phyloP scores from a whole-genome alignment of 2,113 vertebrate species.

The Pelobates fuscus region DNA sequence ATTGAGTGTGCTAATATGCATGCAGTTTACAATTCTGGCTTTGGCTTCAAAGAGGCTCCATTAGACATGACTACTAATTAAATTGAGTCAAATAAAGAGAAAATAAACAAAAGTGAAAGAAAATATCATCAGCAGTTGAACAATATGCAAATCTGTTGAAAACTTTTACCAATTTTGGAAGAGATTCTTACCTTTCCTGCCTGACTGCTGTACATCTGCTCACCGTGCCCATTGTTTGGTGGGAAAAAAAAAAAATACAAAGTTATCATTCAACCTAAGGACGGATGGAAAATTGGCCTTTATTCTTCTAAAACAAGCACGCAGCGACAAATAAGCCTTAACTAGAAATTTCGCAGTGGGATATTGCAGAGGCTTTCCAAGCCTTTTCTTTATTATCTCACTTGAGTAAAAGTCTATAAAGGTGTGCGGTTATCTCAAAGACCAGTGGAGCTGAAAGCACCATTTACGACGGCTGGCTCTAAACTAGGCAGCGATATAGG shows the following conservation, averaged over 20 bases:
- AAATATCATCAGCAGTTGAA: neutral
- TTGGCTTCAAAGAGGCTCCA: constrained; percentile 1
- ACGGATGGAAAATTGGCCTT: neutral
- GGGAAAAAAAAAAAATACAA: too few species aligned
- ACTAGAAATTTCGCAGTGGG: neutral
- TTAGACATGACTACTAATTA: constrained; percentile 27
- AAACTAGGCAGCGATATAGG: constrained; percentile 10
- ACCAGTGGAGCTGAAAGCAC: constrained; percentile 33
- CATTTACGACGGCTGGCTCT: constrained; percentile 12
- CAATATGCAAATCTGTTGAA: neutral
- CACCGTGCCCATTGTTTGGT: neutral
- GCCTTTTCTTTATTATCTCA: constrained; percentile 2
- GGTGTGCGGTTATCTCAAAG: constrained; percentile 21
- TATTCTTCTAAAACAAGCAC: neutral
- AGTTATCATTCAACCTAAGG: neutral
- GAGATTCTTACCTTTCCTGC: neutral
- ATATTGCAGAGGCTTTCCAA: neutral
- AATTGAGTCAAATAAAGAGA: neutral
- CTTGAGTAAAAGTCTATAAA: constrained; percentile 12
- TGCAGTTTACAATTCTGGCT: constrained; percentile 1
- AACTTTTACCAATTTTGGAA: neutral
- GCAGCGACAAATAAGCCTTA: neutral
- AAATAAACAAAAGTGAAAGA: neutral
- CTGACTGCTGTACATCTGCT: neutral
- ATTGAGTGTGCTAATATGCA: constrained; percentile 28